Percentiles rank a stretch among this genome's conserved stretches.
Conservation (phyloP, 2,797 vertebrate genomes). For the Prionace glauca region DNA sequence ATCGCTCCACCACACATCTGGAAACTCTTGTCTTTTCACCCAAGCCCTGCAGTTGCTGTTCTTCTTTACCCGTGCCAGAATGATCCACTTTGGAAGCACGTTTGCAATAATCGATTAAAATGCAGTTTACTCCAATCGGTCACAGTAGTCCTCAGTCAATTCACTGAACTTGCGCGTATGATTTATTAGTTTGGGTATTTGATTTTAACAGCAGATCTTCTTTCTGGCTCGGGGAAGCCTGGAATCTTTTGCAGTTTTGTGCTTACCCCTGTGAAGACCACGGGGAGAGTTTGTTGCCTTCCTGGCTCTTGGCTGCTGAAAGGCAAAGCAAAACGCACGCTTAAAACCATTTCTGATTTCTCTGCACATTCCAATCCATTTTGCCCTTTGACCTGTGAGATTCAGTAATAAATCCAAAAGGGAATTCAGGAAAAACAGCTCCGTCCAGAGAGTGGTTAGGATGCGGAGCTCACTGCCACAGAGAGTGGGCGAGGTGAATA, state of each 20-base stretch:
- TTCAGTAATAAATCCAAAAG: background rate
- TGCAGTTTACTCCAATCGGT: background rate
- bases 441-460: background rate
- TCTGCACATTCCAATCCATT: background rate
- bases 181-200: background rate
- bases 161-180: background rate
- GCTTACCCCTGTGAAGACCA: background rate
- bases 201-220: background rate
- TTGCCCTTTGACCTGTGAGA: background rate
- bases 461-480: background rate
- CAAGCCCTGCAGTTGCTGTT: background rate
- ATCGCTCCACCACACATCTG: background rate
- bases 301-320: background rate
- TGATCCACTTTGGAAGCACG: background rate
- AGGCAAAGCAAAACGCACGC: background rate
- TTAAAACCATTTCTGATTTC: background rate
- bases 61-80: background rate
- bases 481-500: background rate
- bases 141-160: background rate
- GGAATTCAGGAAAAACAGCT: background rate
- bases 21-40: background rate
- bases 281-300: background rate
- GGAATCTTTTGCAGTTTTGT: no score
- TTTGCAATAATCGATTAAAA: slow-evolving; percentile 31
- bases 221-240: background rate